phyloP scores from a whole-genome alignment of 1,140 invertebrate species.

The Macrosteles quadrilineatus region DNA sequence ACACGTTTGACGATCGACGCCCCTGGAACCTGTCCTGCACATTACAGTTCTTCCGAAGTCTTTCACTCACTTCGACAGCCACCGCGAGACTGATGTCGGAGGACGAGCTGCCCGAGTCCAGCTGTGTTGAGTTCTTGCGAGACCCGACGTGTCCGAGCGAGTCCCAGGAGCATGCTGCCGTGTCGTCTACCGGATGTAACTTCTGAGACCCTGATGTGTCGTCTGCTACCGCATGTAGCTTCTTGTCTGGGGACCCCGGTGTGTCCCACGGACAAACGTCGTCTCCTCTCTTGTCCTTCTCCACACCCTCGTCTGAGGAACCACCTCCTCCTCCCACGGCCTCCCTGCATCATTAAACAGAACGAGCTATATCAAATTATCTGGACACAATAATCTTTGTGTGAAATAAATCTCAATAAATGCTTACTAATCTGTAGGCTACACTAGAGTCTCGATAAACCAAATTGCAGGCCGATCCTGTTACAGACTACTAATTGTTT shows the following conservation, averaged over 20 bases:
- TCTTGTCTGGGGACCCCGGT: slow-evolving; percentile 40
- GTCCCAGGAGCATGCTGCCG: slow-evolving; percentile 34
- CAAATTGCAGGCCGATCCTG: too few species aligned
- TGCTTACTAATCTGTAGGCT: too few species aligned
- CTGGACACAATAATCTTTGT: too few species aligned
- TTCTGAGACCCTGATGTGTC: slow-evolving; percentile 34
- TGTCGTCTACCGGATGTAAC: slow-evolving; percentile 38
- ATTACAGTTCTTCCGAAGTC: slow-evolving; percentile 47
- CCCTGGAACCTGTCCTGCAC: slow-evolving; percentile 29
- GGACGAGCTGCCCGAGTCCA: slow-evolving; percentile 65
- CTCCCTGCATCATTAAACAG: slow-evolving; percentile 43
- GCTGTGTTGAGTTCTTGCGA: slow-evolving; percentile 58
- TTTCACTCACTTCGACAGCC: slow-evolving; percentile 51
- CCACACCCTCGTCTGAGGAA: slow-evolving; percentile 50
- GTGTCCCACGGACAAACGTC: slow-evolving; percentile 71
- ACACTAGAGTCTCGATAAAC: too few species aligned
- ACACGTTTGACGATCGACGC: slow-evolving; percentile 1
- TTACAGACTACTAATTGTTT: too few species aligned
- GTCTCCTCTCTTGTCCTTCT: slow-evolving; percentile 45
- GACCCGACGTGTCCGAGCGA: slow-evolving; percentile 45
- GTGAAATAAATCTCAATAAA: too few species aligned
- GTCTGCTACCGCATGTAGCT: slow-evolving; percentile 17
- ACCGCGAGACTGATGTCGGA: slow-evolving; percentile 68
- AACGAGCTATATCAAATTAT: too few species aligned
- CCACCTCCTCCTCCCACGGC: slow-evolving; percentile 44